A percentile compares a stretch with the other conserved stretches of the same genome.
Conservation (phyloP, 2,113 vertebrate genomes). For the Ivindomyrus marchei region DNA sequence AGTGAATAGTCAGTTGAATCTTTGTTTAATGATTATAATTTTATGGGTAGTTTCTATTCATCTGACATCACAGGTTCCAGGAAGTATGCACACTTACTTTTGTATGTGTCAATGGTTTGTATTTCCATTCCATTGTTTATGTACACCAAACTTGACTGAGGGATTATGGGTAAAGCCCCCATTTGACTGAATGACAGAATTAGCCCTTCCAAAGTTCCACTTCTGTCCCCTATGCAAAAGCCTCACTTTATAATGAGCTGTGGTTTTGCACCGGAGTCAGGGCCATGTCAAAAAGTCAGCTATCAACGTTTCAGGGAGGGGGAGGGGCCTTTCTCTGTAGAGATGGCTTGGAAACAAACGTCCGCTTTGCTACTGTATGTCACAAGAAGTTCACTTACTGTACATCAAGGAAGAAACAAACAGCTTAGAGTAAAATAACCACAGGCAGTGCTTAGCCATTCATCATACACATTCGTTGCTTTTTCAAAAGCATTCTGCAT, state of each 20-base stretch:
- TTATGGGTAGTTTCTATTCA: slow-evolving; percentile 63
- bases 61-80: slow-evolving; percentile 37
- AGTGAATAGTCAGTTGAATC: slow-evolving; percentile 38
- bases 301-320: slow-evolving; percentile 13
- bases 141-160: slow-evolving; percentile 21
- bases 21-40: slow-evolving; percentile 49
- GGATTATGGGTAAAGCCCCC: slow-evolving; percentile 52
- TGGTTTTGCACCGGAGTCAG: slow-evolving; percentile 21
- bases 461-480: slow-evolving; percentile 51
- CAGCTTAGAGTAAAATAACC: slow-evolving; percentile 5
- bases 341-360: slow-evolving; percentile 11
- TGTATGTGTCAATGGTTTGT: slow-evolving; percentile 56
- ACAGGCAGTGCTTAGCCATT: slow-evolving; percentile 38
- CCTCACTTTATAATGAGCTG: slow-evolving; percentile 24
- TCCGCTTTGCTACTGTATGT: background rate
- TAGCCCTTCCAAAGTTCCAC: slow-evolving; percentile 27
- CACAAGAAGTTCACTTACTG: background rate
- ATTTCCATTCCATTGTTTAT: slow-evolving; percentile 54
- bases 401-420: background rate
- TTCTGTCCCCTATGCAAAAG: slow-evolving; percentile 40
- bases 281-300: slow-evolving; percentile 16
- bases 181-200: slow-evolving; percentile 43
- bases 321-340: slow-evolving; percentile 24
- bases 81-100: background rate
- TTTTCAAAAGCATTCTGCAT: slow-evolving; percentile 4